These are phyloP conservation scores for Leucoraja erinaceus DNA, from an alignment of 2,113 vertebrate genomes.

Conservation along the genomic window DNA sequence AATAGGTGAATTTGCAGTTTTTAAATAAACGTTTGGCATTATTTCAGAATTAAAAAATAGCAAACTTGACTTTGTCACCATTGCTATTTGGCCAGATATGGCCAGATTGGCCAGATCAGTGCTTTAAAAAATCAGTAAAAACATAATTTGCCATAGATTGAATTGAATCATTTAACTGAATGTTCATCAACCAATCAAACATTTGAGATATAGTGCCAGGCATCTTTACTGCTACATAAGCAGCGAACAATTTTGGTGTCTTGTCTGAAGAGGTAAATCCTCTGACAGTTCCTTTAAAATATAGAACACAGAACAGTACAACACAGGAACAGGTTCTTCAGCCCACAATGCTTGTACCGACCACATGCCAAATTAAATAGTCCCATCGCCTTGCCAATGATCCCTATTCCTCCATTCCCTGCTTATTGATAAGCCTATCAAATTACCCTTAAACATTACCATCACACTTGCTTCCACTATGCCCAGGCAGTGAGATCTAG, in stretches of 20 bases:
- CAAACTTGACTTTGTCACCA: background rate
- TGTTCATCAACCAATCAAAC: background rate
- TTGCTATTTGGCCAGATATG: background rate
- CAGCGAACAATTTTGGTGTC: background rate
- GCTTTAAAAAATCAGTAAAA: background rate
- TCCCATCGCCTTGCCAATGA: no score
- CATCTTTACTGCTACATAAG: background rate
- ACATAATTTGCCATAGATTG: background rate
- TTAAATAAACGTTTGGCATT: background rate
- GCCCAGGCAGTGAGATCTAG: no score
- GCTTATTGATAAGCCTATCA: no score
- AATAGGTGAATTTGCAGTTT: background rate
- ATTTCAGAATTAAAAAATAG: background rate
- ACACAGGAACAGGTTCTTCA: no score
- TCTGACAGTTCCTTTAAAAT: background rate
- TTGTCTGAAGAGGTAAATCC: no score
- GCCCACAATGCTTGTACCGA: no score
- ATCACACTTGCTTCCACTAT: no score
- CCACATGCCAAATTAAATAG: no score
- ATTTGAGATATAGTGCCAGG: background rate
- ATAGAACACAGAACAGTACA: no score
- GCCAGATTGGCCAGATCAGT: no score
- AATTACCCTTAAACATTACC: no score
- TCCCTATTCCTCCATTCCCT: no score
- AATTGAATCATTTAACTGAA: background rate